Base-by-base conservation (phyloP, 2,797 vertebrate genomes). In the Nannoperca obscura region DNA sequence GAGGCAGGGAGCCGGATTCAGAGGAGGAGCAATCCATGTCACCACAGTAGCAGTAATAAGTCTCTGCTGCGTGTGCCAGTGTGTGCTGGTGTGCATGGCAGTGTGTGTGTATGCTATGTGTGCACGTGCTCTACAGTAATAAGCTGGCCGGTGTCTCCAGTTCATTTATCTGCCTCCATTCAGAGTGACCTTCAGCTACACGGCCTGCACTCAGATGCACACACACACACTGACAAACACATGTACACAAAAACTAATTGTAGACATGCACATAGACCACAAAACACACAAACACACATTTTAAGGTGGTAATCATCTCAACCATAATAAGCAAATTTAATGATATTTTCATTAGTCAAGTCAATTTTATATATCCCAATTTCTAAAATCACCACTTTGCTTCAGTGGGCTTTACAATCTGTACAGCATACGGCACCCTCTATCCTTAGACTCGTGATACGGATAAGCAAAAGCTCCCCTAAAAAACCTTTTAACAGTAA, bases 121-220 rank as follows among this genome's bases (percentile, higher is more conserved):
- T 64, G 78, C 62, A 81, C 22, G 4, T 14, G 52, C 79, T 19
- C 76, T 71, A 76, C 78, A 85, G 88, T 92, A 89, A 92, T 90
- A 90, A 84, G 88, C 87, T 80, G 87, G 88, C 84, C 89, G 82
- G 75, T 83, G 79, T 81, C 82, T 61, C 83, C 80, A 84, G 80
- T 88, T 89, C 83, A 91, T 91, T 91, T 89, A 88, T 89, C 83
- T 80, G 67, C 70, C 36, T 86, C 81, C 74, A 88, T 87, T 90
- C 83, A 83, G 81, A 86, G 65, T 91, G 87, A 92, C 91, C 90
- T 87, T 92, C 89, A 91, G 86, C 79, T 77, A 22, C 53, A 69
- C 17, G 22, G 79, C 64, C 70, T 78, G 62, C 40, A 57, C 76
- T 75, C 67, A 80, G 24, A 84, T 84, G 66, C 46, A 30, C 49